Percentiles rank a stretch among this genome's conserved stretches.
Evolutionary conservation across 2,113 vertebrate species (phyloP).

Genomic region (Anoplopoma fimbria): DNA sequence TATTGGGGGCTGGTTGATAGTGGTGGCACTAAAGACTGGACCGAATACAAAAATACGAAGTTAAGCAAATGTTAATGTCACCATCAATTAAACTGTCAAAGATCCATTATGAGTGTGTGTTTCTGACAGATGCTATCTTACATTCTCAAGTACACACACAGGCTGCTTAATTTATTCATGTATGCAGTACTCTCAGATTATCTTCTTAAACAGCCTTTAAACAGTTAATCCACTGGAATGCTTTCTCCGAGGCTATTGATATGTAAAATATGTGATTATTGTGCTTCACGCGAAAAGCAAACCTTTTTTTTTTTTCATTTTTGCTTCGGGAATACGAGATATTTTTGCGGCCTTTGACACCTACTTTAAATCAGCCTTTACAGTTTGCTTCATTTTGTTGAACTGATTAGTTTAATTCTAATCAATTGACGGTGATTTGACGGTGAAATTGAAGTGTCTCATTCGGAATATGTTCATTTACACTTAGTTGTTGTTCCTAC

Average conservation of each 20-base stretch:
- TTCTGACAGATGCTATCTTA: slow-evolving; percentile 37
- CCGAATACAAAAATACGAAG: background rate
- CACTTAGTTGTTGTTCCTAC: background rate
- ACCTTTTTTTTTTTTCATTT: slow-evolving; percentile 25
- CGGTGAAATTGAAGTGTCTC: background rate
- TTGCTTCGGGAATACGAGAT: slow-evolving; percentile 20
- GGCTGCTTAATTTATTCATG: slow-evolving; percentile 53
- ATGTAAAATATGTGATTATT: slow-evolving; percentile 58
- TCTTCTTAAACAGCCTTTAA: slow-evolving; percentile 57
- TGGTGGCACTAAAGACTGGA: background rate
- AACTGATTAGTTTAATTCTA: too few relatives aligned
- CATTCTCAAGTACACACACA: slow-evolving; percentile 4
- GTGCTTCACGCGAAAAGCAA: slow-evolving; percentile 25
- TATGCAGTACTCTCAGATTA: slow-evolving; percentile 56
- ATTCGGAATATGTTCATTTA: slow-evolving; percentile 10
- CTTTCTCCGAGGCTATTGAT: slow-evolving; percentile 48
- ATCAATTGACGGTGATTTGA: too few relatives aligned
- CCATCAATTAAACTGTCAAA: slow-evolving; percentile 4
- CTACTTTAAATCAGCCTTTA: slow-evolving; percentile 9
- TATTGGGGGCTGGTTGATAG: background rate
- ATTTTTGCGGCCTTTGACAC: background rate
- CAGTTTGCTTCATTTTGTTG: slow-evolving; percentile 1
- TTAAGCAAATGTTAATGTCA: background rate
- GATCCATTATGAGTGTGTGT: background rate
- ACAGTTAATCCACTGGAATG: slow-evolving; percentile 60